A percentile compares a stretch with the other conserved stretches of the same genome.
phyloP scores from a whole-genome alignment of 2,888 invertebrate genomes.

The Coecobrya sp. region DNA sequence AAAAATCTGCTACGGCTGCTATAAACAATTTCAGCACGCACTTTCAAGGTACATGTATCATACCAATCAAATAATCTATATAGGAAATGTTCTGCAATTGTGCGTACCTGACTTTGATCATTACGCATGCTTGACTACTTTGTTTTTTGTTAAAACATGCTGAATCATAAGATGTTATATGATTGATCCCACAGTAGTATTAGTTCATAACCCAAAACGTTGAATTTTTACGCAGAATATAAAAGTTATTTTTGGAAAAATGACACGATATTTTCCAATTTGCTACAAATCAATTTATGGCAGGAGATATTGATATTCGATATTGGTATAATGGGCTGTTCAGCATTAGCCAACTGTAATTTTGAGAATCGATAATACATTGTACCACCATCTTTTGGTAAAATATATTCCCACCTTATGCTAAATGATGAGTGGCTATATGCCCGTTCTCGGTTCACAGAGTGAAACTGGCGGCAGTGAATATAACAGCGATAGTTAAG shows the following conservation, averaged over 20 bases:
- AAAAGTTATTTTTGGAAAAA: not conserved
- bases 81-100: not conserved
- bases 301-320: not conserved
- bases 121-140: not conserved
- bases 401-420: no score
- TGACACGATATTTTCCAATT: slow-evolving; percentile 20
- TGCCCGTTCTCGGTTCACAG: no score
- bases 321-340: no score
- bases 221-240: not conserved
- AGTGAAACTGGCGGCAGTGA: not conserved
- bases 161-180: not conserved
- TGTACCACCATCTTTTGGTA: no score
- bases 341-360: no score
- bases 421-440: no score
- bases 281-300: not conserved
- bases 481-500: not conserved
- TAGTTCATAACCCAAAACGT: no score
- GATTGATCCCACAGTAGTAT: no score
- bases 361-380: no score
- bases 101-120: slow-evolving; percentile 20
- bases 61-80: not conserved
- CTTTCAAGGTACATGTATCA: not conserved
- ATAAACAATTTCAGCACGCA: not conserved
- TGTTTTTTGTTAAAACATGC: not conserved
- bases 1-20: not conserved